Percentiles rank a stretch among this genome's conserved stretches.
Evolutionary conservation across 2,113 vertebrate species (phyloP).

Genomic region (Dolichotis patagonum): DNA sequence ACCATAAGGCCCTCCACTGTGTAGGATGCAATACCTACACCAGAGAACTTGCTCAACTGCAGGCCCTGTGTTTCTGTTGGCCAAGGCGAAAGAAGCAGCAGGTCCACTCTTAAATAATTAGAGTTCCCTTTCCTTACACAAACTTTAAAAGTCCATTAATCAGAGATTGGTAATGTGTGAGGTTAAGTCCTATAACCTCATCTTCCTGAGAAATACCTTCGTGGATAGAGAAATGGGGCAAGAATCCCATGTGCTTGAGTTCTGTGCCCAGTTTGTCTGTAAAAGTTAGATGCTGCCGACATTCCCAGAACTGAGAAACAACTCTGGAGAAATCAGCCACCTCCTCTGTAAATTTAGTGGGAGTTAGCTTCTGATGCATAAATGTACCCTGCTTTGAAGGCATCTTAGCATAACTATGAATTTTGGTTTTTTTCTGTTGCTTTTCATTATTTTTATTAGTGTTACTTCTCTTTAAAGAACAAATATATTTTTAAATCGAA

Average conservation of each 20-base stretch:
- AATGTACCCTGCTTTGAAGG: slow-evolving; percentile 20
- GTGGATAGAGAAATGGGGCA: neutral
- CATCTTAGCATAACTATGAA: neutral
- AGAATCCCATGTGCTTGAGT: neutral
- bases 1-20: neutral
- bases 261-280: neutral
- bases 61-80: neutral
- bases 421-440: neutral
- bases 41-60: neutral
- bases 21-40: neutral
- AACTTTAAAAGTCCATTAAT: neutral
- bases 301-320: neutral
- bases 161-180: neutral
- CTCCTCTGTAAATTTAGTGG: neutral
- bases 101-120: neutral
- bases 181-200: too few species aligned
- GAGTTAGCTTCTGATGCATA: neutral
- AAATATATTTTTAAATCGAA: neutral
- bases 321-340: neutral
- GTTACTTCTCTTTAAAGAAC: neutral
- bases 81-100: neutral
- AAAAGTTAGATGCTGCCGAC: neutral
- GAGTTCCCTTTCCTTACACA: neutral
- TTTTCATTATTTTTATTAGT: slow-evolving; percentile 26
- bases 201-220: neutral